Conservation (phyloP, 2,113 vertebrate species). For the Strix uralensis region DNA sequence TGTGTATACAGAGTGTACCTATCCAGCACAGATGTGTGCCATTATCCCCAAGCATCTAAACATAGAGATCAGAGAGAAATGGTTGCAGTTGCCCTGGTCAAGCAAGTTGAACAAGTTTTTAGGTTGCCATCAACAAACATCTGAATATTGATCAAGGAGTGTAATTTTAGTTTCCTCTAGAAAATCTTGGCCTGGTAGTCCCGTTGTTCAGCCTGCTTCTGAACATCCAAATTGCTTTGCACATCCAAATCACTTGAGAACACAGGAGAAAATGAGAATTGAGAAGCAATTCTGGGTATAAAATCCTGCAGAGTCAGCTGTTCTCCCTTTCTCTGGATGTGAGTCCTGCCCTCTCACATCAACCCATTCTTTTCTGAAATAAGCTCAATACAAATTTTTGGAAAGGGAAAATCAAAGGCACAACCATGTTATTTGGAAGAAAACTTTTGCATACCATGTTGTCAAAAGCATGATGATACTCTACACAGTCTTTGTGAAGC, state of each 20-base stretch:
- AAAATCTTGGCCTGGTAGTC: not conserved
- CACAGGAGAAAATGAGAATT: not conserved
- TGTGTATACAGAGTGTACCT: not conserved
- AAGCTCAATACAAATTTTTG: not conserved
- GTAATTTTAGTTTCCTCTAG: not conserved
- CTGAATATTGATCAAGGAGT: not conserved
- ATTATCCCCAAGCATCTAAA: not conserved
- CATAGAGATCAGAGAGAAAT: not conserved
- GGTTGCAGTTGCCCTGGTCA: not conserved
- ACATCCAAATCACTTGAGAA: not conserved
- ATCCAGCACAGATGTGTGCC: not conserved
- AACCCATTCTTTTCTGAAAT: not conserved
- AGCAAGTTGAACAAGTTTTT: not conserved
- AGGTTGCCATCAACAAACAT: not conserved
- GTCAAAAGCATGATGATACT: not conserved
- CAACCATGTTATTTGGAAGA: not conserved
- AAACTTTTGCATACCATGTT: not conserved
- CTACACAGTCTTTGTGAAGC: not conserved
- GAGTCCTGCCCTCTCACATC: not conserved
- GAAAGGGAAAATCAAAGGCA: not conserved
- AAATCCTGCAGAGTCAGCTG: not conserved
- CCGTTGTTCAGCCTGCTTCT: not conserved
- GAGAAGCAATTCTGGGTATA: not conserved
- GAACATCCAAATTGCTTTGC: not conserved
- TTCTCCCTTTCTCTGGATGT: not conserved